phyloP scores from a whole-genome alignment of 1,140 invertebrate species.

The Lamellibrachia luymesi region DNA sequence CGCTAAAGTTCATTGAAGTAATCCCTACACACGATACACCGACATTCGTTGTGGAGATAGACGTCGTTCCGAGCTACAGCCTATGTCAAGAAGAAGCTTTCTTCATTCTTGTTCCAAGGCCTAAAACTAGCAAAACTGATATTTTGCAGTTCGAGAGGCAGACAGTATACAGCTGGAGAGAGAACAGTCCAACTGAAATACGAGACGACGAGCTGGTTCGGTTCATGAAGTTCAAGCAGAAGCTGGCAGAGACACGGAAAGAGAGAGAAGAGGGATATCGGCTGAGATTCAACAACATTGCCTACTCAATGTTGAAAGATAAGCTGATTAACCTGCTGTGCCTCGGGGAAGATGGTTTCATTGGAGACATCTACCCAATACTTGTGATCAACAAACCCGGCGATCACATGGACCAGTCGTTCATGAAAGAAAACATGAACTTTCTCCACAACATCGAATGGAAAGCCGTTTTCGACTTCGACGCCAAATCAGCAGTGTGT shows the following conservation, averaged over 20 bases:
- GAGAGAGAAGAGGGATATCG: background rate
- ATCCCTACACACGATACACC: background rate
- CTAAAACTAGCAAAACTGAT: constrained; percentile 8
- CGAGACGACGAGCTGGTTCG: background rate
- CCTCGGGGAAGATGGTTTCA: constrained; percentile 6
- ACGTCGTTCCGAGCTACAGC: constrained; percentile 15
- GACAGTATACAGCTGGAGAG: background rate
- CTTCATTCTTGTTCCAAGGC: constrained; percentile 11
- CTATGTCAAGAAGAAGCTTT: constrained; percentile 17
- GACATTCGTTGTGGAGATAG: constrained; percentile 19
- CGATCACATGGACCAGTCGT: background rate
- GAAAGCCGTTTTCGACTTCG: constrained; percentile 25
- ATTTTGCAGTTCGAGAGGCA: background rate
- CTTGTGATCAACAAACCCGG: constrained; percentile 11
- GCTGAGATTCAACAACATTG: background rate
- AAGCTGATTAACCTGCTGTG: constrained; percentile 14
- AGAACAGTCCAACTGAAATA: background rate
- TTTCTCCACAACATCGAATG: constrained; percentile 17
- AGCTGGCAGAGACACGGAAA: constrained; percentile 15
- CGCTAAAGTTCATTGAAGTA: constrained; percentile 12
- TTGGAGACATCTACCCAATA: constrained; percentile 19
- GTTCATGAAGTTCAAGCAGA: constrained; percentile 3
- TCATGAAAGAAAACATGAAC: constrained; percentile 15
- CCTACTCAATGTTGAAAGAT: background rate
- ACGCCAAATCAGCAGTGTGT: constrained; percentile 10